Evolutionary conservation across 2,888 invertebrate genomes (phyloP).

Genomic region (Caenorhabditis doughertyi): DNA sequence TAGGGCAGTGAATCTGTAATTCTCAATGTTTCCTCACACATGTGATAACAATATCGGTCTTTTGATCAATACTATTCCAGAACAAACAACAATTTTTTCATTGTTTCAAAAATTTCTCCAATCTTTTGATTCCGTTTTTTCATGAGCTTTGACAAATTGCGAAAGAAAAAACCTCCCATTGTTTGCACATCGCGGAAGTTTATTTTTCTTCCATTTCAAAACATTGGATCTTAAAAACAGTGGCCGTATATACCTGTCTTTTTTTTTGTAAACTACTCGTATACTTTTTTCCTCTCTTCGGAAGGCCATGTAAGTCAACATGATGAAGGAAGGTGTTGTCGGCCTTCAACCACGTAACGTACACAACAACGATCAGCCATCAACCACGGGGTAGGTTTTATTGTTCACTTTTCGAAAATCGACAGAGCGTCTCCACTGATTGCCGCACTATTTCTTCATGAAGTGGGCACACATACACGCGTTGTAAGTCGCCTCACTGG

Average conservation of each 20-base stretch:
- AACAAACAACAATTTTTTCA: not conserved
- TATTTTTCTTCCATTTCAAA: slow-evolving; percentile 5
- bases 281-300: slow-evolving; percentile 11
- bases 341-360: slow-evolving; percentile 61
- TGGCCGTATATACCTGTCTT: slow-evolving; percentile 12
- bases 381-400: slow-evolving; percentile 44
- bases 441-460: slow-evolving; percentile 48
- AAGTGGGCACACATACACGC: slow-evolving; percentile 59
- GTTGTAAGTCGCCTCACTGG: slow-evolving; percentile 44
- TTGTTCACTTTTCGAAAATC: slow-evolving; percentile 63
- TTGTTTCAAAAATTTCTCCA: not conserved
- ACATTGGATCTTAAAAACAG: slow-evolving; percentile 20
- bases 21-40: too few relatives aligned
- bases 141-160: not conserved
- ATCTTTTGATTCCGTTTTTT: slow-evolving; percentile 14
- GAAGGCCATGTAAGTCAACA: slow-evolving; percentile 57
- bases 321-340: slow-evolving; percentile 39
- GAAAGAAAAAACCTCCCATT: not conserved
- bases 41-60: too few relatives aligned
- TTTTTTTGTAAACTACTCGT: slow-evolving; percentile 24
- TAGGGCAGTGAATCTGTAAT: too few relatives aligned
- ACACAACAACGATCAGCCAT: slow-evolving; percentile 61
- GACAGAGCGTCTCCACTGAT: slow-evolving; percentile 41
- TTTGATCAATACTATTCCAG: too few relatives aligned
- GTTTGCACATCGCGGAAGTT: slow-evolving; percentile 30